Evolutionary conservation across 2,888 invertebrate genomes (phyloP), one percentile per base, ranked within the genome.

Genomic region (Axea sp.): DNA sequence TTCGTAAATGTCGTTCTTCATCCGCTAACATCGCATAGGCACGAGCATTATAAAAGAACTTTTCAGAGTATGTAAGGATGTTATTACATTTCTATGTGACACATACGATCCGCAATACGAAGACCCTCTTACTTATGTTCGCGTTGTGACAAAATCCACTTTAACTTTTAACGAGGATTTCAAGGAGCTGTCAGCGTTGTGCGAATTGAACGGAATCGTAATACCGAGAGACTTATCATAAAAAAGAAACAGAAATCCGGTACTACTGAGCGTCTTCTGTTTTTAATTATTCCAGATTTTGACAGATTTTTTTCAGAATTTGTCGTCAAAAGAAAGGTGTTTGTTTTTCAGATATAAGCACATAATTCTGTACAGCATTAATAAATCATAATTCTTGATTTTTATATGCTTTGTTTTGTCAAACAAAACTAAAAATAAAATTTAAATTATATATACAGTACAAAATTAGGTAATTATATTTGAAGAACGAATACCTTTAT

Each of bases 141-240:
- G 37, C 60, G 47, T 7, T 45, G 47, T 47, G 35, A 37, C 60
- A 28, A 39, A 60, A 60, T 49, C 49, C 49, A 49, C 49, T 62
- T 62, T 62, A 39, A 62, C 47, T 62, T 62, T 62, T 62, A 62
- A 62, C 62, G 62, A 62, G 62, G 39, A 62, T 49, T 39, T 49
- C 39, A 62, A 49, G 49, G 39, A 62, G 62, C 5, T 22, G 22
- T n/a, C 35, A 22, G 22, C 17, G 26, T 19, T 8, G 26, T 26
- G 15, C 15, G 45, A 43, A 33, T 41, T 57, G 33, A 43, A 59
- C 43, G 9, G 24, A 43, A 33, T 28, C 14, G 41, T 41, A 41
- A 57, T 41, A 19, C 41, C n/a, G 31, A 28, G 14, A 28, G 22
- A 37, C 3, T 33, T 17, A 7, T 19, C 19, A 19, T 37, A 37